Base-by-base conservation (phyloP, 2,797 vertebrate genomes). In the Pitangus sulphuratus region DNA sequence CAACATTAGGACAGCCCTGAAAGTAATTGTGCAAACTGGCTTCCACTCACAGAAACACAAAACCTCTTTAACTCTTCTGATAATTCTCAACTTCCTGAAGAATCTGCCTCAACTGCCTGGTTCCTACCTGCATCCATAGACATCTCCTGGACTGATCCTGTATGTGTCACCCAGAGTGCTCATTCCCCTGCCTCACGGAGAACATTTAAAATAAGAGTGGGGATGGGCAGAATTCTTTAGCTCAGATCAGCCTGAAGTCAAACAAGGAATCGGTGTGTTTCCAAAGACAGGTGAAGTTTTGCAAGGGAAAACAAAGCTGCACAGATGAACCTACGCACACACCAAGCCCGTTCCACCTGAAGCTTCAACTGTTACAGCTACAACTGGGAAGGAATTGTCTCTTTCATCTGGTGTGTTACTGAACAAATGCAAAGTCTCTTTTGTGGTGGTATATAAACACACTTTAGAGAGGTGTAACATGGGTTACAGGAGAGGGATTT, bases 131-230 rank as follows among this genome's bases (percentile, higher is more conserved):
- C 37, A 60, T 37, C 26, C 56, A 60, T 0, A 53, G n/a, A 39
- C 3, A 5, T 40, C 39, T 62, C 48, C 53, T 31, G n/a, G n/a
- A 72, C 8, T 22, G 56, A 51, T 30, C 25, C 22, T 6, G 0
- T 4, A 24, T 6, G 10, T 20, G 17, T 30, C 40, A 33, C n/a
- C 21, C 35, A 15, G 1, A 51, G 11, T 0, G 0, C 10, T 68
- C n/a, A 12, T 44, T 62, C 25, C 37, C 14, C 44, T 35, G 11
- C 31, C 18, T 56, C 22, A 39, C 0, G 0, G 1, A 56, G 22
- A 84, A 50, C 31, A 39, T 31, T 25, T 31, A 62, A 83, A 74
- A 83, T 28, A 15, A 39, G 12, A 56, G 15, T 0, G 0, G 19
- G 25, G 10, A 80, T 6, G 3, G 11, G 5, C 28, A 89, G 65